Base-by-base conservation (phyloP, 2,113 vertebrate species). In the Cyanoliseus patagonus region DNA sequence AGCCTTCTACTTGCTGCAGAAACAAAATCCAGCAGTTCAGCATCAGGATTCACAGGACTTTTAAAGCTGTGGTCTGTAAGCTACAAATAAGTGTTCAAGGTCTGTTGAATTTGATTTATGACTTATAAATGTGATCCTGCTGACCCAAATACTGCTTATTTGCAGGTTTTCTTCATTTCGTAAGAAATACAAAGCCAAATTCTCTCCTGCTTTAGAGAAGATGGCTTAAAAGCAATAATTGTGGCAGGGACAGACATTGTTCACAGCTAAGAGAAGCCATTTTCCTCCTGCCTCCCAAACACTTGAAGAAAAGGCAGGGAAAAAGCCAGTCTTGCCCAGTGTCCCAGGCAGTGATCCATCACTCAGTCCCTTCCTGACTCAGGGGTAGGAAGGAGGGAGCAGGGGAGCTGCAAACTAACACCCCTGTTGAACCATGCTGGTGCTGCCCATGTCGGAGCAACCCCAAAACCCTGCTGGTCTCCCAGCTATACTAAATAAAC, bases 41-140 rank as follows among this genome's bases (percentile, higher is more conserved):
- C 51, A 53, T 24, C 30, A 27, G 55, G 82, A 87, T 77, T 42
- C 76, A 46, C 30, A 47, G 41, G 52, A 72, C 2, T 0, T 44
- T 64, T 52, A 37, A 84, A 84, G 74, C 35, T 62, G 24, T 31
- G 33, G 57, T 57, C 57, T 88, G 14, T 46, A 47, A 85, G 44
- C 28, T 70, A 66, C 63, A 82, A 93, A 30, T 64, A 84, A 83
- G 37, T 30, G 28, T 88, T 87, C 64, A 52, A 52, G 51, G 42
- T 84, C 88, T 73, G 52, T 52, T 85, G 78, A 53, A 57, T 86
- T 93, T 96, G 83, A 94, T 94, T 92, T 90, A 85, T 90, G 41
- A 53, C 68, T 90, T 90, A 72, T 62, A 83, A 90, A 84, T 37
- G 18, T 63, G 67, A 85, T 89, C 59, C 42, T 86, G 74, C 66